Evolutionary conservation across 2,888 invertebrate species (phyloP).

Genomic region (Acanthosepion esculentum): DNA sequence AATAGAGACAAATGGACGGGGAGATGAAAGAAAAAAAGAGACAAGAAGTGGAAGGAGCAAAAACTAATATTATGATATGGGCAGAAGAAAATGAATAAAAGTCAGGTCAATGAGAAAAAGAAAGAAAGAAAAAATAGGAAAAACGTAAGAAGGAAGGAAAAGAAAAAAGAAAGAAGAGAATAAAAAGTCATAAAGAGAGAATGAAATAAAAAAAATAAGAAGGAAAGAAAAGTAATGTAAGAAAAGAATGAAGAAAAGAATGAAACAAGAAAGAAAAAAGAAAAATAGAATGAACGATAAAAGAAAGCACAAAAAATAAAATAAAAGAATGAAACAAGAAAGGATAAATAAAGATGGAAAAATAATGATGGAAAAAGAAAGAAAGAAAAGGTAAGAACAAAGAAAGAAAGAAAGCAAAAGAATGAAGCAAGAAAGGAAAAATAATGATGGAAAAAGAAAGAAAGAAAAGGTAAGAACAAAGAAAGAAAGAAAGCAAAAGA

Average conservation of each 20-base stretch:
- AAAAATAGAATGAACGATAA: background rate
- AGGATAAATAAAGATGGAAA: no score
- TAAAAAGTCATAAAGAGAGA: background rate
- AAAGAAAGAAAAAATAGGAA: background rate
- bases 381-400: background rate
- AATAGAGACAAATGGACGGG: no score
- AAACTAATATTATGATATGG: no score
- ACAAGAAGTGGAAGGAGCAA: background rate
- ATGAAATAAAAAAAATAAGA: background rate
- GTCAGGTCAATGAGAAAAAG: background rate
- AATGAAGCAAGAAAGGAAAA: background rate
- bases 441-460: background rate
- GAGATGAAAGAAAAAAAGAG: background rate
- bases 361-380: no score
- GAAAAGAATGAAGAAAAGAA: background rate
- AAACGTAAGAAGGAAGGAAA: background rate
- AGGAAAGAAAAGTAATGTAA: background rate
- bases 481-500: background rate
- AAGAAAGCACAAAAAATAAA: no score
- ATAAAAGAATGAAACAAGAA: no score
- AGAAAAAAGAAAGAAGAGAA: background rate
- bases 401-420: background rate
- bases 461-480: background rate
- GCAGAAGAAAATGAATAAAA: background rate
- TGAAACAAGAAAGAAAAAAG: background rate